Conservation (phyloP, 2,797 vertebrate species). For the Catamblyrhynchus diadema region DNA sequence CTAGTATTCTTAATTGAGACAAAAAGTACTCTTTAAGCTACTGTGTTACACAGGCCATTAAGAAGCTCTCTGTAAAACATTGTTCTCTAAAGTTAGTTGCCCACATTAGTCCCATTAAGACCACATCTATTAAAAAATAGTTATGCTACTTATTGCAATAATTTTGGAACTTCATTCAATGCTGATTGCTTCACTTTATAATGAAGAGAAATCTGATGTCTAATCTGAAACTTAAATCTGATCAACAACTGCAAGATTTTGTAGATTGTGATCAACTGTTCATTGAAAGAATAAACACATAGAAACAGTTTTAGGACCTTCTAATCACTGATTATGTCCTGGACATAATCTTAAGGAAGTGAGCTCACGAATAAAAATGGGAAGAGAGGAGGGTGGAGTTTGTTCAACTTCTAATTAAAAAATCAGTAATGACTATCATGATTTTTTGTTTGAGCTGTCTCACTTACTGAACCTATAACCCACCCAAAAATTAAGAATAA, state of each 20-base stretch:
- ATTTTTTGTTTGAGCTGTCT: background rate
- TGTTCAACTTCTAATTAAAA: conserved; percentile 35
- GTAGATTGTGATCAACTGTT: background rate
- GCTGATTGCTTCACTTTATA: background rate
- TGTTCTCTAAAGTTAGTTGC: conserved; percentile 62
- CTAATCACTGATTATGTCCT: background rate
- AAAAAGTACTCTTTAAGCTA: conserved; percentile 23
- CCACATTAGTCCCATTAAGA: conserved; percentile 46
- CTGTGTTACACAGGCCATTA: background rate
- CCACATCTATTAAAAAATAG: background rate
- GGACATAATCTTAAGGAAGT: background rate
- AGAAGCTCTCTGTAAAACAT: conserved; percentile 46
- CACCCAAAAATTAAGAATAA: background rate
- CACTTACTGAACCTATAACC: background rate
- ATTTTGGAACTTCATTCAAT: background rate
- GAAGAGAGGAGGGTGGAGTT: conserved; percentile 56
- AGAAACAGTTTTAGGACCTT: background rate
- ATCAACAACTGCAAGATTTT: background rate
- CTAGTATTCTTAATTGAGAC: conserved; percentile 20
- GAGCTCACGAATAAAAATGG: background rate
- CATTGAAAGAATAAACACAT: background rate
- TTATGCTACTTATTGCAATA: conserved; percentile 5
- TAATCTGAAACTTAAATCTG: background rate
- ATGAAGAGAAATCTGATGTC: background rate
- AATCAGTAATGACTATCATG: background rate